Percentiles rank a stretch among this genome's conserved stretches.
Evolutionary conservation across 1,140 invertebrate species (phyloP).

Genomic region (Chlorops oryzae): DNA sequence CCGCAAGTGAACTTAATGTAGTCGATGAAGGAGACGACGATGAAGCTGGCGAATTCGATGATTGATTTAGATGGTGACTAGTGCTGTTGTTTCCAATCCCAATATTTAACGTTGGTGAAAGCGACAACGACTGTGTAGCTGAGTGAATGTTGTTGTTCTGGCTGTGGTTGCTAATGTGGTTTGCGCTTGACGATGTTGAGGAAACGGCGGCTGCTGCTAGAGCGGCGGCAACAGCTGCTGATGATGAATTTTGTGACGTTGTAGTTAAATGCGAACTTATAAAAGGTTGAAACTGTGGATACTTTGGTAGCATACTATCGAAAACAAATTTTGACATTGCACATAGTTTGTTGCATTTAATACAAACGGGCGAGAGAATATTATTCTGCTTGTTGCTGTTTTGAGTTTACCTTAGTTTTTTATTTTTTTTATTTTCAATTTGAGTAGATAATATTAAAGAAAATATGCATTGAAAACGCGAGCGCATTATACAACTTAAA

Average conservation of each 20-base stretch:
- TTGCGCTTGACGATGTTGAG: conserved; percentile 28
- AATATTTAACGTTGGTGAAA: conserved; percentile 33
- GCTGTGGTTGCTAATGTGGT: conserved; percentile 23
- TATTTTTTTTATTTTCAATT: conserved; percentile 8
- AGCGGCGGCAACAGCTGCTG: conserved; percentile 54
- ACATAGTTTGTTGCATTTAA: conserved; percentile 50
- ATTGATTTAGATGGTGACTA: conserved; percentile 35
- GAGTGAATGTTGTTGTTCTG: conserved; percentile 18
- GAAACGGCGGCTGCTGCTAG: conserved; percentile 40
- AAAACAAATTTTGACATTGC: conserved; percentile 95
- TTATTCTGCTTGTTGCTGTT: conserved; percentile 18
- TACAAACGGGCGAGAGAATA: no score
- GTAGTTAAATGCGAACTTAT: conserved; percentile 51
- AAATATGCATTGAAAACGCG: no score
- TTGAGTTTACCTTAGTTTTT: not conserved
- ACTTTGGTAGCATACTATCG: conserved; percentile 94
- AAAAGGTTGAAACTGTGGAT: conserved; percentile 72
- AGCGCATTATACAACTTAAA: no score
- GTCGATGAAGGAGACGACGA: conserved; percentile 40
- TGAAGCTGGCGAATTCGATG: conserved; percentile 41
- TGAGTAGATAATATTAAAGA: conserved; percentile 10
- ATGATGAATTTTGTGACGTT: conserved; percentile 50
- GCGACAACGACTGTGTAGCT: conserved; percentile 17
- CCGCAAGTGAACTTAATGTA: conserved; percentile 13
- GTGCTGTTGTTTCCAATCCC: conserved; percentile 19